Conservation (phyloP, 2,797 vertebrate species). For the Chloroceryle amazona region DNA sequence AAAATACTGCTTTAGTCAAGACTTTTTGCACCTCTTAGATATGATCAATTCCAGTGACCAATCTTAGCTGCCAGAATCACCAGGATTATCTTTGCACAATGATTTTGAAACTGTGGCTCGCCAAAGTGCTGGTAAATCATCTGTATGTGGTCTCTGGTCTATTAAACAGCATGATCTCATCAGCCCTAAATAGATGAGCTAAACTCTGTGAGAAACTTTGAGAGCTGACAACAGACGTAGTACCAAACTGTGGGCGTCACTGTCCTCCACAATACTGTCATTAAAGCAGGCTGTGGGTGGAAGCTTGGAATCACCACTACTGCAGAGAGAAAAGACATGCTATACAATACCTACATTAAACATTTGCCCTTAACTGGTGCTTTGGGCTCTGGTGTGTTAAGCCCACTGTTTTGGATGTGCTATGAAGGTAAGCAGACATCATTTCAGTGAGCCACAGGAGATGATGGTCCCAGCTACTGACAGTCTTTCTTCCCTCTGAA, state of each 20-base stretch:
- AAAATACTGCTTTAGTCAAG: slow-evolving; percentile 20
- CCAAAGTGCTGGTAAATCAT: slow-evolving; percentile 39
- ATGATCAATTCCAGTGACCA: slow-evolving; percentile 1
- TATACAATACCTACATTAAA: not conserved
- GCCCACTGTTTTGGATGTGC: not conserved
- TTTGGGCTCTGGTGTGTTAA: not conserved
- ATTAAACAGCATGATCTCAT: slow-evolving; percentile 65
- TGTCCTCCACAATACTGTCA: slow-evolving; percentile 62
- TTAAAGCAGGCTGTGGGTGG: slow-evolving; percentile 50
- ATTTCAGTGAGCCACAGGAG: rapidly evolving
- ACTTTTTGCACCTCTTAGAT: slow-evolving; percentile 22
- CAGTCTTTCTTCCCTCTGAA: not conserved
- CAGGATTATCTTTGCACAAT: not conserved
- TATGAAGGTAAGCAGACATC: not conserved
- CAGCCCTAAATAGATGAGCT: slow-evolving; percentile 58
- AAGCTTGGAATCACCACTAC: slow-evolving; percentile 32
- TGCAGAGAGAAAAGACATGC: not conserved
- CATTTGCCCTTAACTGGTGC: not conserved
- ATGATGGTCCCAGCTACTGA: not conserved
- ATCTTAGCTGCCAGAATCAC: slow-evolving; percentile 39
- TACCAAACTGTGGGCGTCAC: slow-evolving; percentile 59
- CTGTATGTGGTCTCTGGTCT: not conserved
- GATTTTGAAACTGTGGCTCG: slow-evolving; percentile 5
- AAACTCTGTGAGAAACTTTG: slow-evolving; percentile 51
- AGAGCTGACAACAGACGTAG: slow-evolving; percentile 58